Base-by-base conservation (phyloP, 2,888 invertebrate species). In the Cylloceria caligata region DNA sequence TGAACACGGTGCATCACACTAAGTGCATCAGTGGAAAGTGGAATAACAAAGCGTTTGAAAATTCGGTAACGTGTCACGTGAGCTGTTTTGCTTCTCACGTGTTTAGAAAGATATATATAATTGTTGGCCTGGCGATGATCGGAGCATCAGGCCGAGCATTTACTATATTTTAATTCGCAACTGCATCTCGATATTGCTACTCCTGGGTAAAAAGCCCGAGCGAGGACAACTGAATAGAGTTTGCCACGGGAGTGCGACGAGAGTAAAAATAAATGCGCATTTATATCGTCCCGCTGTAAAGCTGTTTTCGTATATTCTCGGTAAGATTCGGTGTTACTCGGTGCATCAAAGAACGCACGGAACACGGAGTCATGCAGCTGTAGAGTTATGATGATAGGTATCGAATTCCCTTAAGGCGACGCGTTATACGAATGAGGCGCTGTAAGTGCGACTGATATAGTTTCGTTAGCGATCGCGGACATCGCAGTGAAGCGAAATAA, bases 261-360 rank as follows among this genome's bases (percentile, higher is more conserved):
- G 72, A 49, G 49, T 68, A 76, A 81, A 81, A 81, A 81, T 81
- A 81, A 81, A 71, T 45, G 36, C 67, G 52, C 45, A 62, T 69
- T 68, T 67, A 36, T 49, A 60, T 47, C 65, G 9, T 5, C 19
- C 19, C 13, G 21, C 16, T 47, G 27, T 16, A 16, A 11, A 21
- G 19, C 42, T 24, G 7, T 2, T 36, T 36, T 65, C 42, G 75
- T 24, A 39, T 9, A 11, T 13, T 24, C 11, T 73, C 73, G 73
- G 47, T 6, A 11, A 13, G 24, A 49, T 30, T 55, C 75, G 75
- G 39, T 6, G 24, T 52, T 52, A n/a, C 19, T 71, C 69, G 69
- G 16, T 6, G n/a, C 30, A 1, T n/a, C 13, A 3, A 11, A 13
- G 2, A 30, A 30, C 30, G 30, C 30, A 30, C 5, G 30, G 30